Conservation (phyloP, 2,888 invertebrate species). For the Hypolimnas misippus region DNA sequence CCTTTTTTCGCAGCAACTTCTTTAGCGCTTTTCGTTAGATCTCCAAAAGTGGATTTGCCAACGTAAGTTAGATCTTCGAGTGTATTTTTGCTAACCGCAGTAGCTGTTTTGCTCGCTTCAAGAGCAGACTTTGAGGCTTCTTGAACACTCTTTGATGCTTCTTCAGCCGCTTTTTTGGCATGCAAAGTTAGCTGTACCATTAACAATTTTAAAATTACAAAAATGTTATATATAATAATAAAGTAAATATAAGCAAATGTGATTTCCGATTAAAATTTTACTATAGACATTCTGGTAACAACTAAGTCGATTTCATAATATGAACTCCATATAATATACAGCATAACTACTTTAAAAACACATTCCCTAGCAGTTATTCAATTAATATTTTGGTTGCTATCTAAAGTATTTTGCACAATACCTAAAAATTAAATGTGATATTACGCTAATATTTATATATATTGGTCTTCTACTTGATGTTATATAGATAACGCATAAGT, state of each 20-base stretch:
- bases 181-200: slow-evolving; percentile 89
- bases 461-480: background rate
- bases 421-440: background rate
- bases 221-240: background rate
- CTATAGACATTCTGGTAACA: background rate
- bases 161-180: slow-evolving; percentile 94
- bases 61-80: slow-evolving; percentile 95
- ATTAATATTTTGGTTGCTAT: background rate
- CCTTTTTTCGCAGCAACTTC: slow-evolving; percentile 94
- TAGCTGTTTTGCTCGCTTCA: slow-evolving; percentile 94
- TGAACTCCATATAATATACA: background rate
- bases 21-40: slow-evolving; percentile 95
- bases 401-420: background rate
- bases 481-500: background rate
- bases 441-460: background rate
- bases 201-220: background rate
- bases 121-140: slow-evolving; percentile 93
- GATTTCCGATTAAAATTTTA: background rate
- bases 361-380: background rate
- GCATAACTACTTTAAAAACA: too few species aligned
- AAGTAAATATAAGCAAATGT: background rate
- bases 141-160: slow-evolving; percentile 91
- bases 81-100: slow-evolving; percentile 94
- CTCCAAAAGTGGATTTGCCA: slow-evolving; percentile 94
- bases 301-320: background rate